Evolutionary conservation across 2,113 vertebrate genomes (phyloP).

Genomic region (Brachypodius melanocephalos): DNA sequence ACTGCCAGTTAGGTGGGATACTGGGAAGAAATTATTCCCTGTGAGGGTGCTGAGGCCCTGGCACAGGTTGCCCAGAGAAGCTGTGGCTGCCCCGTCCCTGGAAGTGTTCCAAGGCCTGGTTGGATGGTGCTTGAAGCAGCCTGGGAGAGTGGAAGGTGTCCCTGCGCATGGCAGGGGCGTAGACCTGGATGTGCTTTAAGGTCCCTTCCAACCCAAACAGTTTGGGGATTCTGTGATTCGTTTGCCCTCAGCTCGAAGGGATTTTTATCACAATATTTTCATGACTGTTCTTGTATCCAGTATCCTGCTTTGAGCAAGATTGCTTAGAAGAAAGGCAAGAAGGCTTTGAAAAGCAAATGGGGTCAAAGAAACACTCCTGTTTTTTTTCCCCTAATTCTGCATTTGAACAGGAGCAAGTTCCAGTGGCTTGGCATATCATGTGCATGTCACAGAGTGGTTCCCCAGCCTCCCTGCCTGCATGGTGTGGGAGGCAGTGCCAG

Average conservation of each 20-base stretch:
- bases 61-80: background rate
- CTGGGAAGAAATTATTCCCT: background rate
- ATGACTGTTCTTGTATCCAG: background rate
- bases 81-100: background rate
- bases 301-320: background rate
- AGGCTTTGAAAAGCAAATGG: background rate
- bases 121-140: background rate
- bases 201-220: background rate
- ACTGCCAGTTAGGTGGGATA: background rate
- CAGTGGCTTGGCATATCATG: background rate
- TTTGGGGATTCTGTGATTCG: background rate
- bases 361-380: background rate
- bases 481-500: background rate
- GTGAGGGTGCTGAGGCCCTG: accelerated
- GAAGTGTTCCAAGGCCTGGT: accelerated
- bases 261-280: background rate
- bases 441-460: background rate
- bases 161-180: background rate
- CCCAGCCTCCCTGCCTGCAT: background rate
- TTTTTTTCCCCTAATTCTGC: background rate
- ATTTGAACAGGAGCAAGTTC: background rate
- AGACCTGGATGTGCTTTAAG: background rate
- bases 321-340: background rate
- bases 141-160: background rate
- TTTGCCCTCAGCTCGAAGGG: background rate